phyloP scores from a whole-genome alignment of 2,888 invertebrate species.

The Drosophila prostipennis region DNA sequence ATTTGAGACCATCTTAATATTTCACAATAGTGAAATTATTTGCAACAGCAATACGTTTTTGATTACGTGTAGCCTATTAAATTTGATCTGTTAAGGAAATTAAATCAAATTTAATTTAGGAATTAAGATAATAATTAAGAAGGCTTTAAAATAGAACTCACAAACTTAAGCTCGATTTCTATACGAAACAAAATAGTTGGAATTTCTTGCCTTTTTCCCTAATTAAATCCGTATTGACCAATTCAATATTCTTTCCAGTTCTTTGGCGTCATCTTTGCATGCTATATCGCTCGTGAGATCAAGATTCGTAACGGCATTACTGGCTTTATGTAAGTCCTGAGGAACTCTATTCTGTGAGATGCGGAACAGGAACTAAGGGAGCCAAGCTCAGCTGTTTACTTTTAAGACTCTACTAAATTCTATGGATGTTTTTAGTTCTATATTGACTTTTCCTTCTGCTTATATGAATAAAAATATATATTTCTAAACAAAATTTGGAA shows the following conservation, averaged over 20 bases:
- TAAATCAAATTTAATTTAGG: no score
- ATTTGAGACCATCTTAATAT: no score
- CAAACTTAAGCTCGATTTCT: no score
- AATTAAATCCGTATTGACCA: no score
- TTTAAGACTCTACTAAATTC: slow-evolving; percentile 33
- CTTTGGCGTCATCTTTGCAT: slow-evolving; percentile 83
- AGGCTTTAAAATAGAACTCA: no score
- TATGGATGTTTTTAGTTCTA: slow-evolving; percentile 1
- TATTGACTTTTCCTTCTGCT: slow-evolving; percentile 14
- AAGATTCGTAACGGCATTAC: slow-evolving; percentile 83
- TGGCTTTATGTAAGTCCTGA: slow-evolving; percentile 72
- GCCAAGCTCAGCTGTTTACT: slow-evolving; percentile 13
- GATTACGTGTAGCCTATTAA: no score
- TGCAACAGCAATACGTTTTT: no score
- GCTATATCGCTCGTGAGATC: slow-evolving; percentile 83
- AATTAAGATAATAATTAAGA: no score
- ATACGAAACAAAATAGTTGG: no score
- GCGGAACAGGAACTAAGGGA: slow-evolving; percentile 1
- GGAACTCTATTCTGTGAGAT: slow-evolving; percentile 2
- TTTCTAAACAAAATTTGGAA: slow-evolving; percentile 28
- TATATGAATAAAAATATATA: slow-evolving; percentile 29
- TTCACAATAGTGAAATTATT: no score
- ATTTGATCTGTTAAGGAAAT: no score
- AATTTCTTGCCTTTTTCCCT: no score
- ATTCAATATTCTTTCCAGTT: slow-evolving; percentile 80